A percentile compares a stretch with the other conserved stretches of the same genome.
Evolutionary conservation across 2,888 invertebrate species (phyloP).

Genomic region (Ochropleura leucogaster): DNA sequence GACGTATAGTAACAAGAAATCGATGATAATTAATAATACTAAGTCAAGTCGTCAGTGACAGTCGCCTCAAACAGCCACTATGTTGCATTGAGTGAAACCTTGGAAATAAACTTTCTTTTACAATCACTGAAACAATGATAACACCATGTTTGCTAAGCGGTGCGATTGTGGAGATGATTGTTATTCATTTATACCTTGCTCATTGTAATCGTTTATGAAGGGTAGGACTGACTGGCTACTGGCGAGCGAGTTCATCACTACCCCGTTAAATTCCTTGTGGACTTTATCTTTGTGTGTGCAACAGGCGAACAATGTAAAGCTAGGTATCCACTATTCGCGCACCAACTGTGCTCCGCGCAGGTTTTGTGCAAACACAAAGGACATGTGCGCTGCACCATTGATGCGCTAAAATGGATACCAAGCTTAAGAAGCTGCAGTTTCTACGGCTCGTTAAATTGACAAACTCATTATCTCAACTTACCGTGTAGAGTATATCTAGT

Average conservation of each 20-base stretch:
- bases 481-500: constrained; percentile 26
- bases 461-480: constrained; percentile 38
- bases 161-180: constrained; percentile 1
- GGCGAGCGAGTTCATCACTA: not conserved
- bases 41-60: not conserved
- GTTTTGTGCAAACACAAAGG: constrained; percentile 22
- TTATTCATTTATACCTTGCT: not conserved
- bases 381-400: not conserved
- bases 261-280: not conserved
- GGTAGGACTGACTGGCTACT: not conserved
- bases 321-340: not conserved
- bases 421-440: constrained; percentile 11
- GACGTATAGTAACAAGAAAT: not conserved
- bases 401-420: not conserved
- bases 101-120: not conserved
- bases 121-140: not conserved
- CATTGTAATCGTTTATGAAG: constrained; percentile 5
- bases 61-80: not conserved
- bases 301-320: constrained; percentile 3
- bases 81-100: constrained; percentile 1
- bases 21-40: constrained; percentile 1
- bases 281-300: constrained; percentile 3
- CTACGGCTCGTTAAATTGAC: constrained; percentile 4
- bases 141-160: not conserved
- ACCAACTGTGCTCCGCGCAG: not conserved